phyloP scores from a whole-genome alignment of 2,888 invertebrate species.

The Gerris lacustris region DNA sequence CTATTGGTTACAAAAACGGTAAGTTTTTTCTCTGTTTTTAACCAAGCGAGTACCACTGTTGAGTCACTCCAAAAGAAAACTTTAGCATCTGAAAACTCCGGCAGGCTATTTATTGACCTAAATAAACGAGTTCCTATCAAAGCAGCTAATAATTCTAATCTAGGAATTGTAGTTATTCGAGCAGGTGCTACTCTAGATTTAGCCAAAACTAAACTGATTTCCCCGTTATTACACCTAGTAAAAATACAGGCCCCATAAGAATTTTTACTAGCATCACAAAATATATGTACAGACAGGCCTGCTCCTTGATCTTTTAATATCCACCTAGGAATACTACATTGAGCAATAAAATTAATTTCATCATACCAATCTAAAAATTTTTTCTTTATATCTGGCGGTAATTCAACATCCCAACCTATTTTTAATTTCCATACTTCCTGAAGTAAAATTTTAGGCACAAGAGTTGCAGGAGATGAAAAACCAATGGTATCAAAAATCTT shows the following conservation, averaged over 20 bases:
- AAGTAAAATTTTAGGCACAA: slow-evolving; percentile 16
- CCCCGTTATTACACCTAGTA: no score
- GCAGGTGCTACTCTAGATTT: no score
- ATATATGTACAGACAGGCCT: slow-evolving; percentile 17
- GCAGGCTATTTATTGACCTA: background rate
- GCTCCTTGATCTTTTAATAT: no score
- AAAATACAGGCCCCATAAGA: slow-evolving; percentile 19
- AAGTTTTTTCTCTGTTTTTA: slow-evolving; percentile 16
- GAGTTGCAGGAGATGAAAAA: no score
- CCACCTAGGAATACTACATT: no score
- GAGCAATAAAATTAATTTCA: no score
- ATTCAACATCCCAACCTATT: slow-evolving; percentile 16
- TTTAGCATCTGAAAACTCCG: background rate
- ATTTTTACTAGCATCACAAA: slow-evolving; percentile 17
- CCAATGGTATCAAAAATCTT: slow-evolving; percentile 17
- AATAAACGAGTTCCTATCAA: no score
- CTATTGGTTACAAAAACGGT: slow-evolving; percentile 18
- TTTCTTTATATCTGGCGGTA: no score
- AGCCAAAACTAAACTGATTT: no score
- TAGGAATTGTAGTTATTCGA: no score
- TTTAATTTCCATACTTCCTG: slow-evolving; percentile 17
- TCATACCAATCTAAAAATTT: no score
- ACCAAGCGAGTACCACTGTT: slow-evolving; percentile 15
- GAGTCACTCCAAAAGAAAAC: slow-evolving; percentile 20
- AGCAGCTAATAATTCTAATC: no score